Base-by-base conservation (phyloP, 2,113 vertebrate species). In the Clarias batrachus region DNA sequence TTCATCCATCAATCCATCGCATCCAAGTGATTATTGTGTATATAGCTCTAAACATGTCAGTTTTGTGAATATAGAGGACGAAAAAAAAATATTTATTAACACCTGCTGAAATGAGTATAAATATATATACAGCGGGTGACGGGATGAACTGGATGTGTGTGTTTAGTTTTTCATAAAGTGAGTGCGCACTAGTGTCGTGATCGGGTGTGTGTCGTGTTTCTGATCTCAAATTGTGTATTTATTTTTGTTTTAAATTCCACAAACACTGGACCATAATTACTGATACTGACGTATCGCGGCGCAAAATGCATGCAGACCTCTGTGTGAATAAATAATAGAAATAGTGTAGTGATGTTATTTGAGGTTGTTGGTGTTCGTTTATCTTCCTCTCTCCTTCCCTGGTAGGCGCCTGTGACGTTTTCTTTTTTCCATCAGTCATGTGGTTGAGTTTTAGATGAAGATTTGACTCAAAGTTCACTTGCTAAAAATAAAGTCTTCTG, bases 51-150 rank as follows among this genome's bases (percentile, higher is more conserved):
- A 62, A 16, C 48, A 3, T 5, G 30, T 80, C n/a, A 9, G 8
- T 60, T 48, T 62, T 81, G 57, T 81, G 63, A 81, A 71, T 37
- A 62, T 78, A 41, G 25, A 14, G 17, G 23, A 70, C 54, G 57
- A 70, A n/a, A 70, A n/a, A n/a, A n/a, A 21, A 63, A 63, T 89
- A 89, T 89, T 89, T 89, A 89, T 89, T 89, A 63, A 85, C 71
- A 52, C 84, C n/a, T 78, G 84, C 76, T 71, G 27, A 74, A 73
- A 12, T 7, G 65, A 70, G 10, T 63, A 25, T 25, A 25, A 10
- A 8, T 63, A n/a, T 63, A 25, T 21, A 71, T 19, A 71, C 30
- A 19, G 37, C 21, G 21, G 37, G 14, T 48, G 71, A 23, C 11
- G 1, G 37, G 17, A 33, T 17, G 30, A 71, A 37, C n/a, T 23